Conservation (phyloP, 2,797 vertebrate species). For the Spinus olivaceus region DNA sequence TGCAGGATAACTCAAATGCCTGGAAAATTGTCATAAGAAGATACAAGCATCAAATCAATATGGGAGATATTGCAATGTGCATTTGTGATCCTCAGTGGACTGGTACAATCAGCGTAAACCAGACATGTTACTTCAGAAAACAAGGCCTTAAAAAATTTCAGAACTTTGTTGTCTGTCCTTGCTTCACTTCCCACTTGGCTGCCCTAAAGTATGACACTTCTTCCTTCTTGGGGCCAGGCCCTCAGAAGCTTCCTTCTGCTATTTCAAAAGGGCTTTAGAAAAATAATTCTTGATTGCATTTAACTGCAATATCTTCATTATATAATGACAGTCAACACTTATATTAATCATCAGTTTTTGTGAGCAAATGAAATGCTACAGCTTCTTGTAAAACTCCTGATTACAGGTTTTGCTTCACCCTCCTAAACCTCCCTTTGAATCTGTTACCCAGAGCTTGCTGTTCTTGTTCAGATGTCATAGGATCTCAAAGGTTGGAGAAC, state of each 20-base stretch:
- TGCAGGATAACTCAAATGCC: neutral
- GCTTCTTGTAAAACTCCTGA: neutral
- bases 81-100: neutral
- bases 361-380: neutral
- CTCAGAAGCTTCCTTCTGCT: neutral
- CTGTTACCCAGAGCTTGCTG: neutral
- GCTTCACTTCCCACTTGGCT: neutral
- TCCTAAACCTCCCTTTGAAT: neutral
- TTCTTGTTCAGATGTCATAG: neutral
- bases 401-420: neutral
- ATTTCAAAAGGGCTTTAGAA: neutral
- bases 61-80: neutral
- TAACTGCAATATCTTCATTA: neutral
- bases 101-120: neutral
- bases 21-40: neutral
- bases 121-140: neutral
- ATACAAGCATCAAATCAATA: neutral
- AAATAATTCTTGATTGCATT: neutral
- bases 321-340: neutral
- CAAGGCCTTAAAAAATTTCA: neutral
- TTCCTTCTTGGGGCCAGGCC: neutral
- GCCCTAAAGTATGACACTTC: neutral
- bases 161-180: neutral
- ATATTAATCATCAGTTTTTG: neutral
- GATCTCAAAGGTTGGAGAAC: neutral